phyloP scores from a whole-genome alignment of 2,888 invertebrate genomes.

The Drosophila cracens region DNA sequence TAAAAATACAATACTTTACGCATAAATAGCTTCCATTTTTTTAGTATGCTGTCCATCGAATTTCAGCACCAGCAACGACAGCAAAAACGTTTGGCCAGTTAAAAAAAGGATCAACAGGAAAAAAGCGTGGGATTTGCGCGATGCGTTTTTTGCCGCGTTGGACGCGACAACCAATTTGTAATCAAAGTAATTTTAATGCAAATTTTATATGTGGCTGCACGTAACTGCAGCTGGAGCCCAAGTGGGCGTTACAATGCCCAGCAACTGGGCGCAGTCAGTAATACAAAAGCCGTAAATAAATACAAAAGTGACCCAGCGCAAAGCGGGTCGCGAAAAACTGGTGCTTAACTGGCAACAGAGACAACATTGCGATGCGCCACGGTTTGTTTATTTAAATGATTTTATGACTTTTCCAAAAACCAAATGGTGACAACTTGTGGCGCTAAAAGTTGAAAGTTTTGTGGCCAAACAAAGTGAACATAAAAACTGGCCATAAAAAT shows the following conservation, averaged over 20 bases:
- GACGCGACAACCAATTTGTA: slow-evolving; percentile 74
- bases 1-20: slow-evolving; percentile 77
- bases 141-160: slow-evolving; percentile 34
- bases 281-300: slow-evolving; percentile 67
- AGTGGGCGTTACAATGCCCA: slow-evolving; percentile 18
- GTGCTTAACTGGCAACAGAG: slow-evolving; percentile 41
- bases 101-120: slow-evolving; percentile 1
- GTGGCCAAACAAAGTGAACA: slow-evolving; percentile 64
- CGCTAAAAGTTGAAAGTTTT: slow-evolving; percentile 76
- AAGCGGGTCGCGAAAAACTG: slow-evolving; percentile 47
- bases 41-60: slow-evolving; percentile 44
- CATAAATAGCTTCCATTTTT: slow-evolving; percentile 63
- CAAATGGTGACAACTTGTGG: slow-evolving; percentile 79
- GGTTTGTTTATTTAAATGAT: slow-evolving; percentile 75
- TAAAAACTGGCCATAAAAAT: slow-evolving; percentile 44
- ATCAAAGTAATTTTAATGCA: slow-evolving; percentile 82
- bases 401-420: slow-evolving; percentile 75
- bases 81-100: slow-evolving; percentile 11
- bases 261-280: slow-evolving; percentile 27
- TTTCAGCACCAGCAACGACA: slow-evolving; percentile 18
- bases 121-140: slow-evolving; percentile 47
- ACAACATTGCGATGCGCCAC: slow-evolving; percentile 8
- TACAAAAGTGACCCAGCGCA: slow-evolving; percentile 39
- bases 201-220: slow-evolving; percentile 73
- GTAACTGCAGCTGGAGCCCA: slow-evolving; percentile 45